phyloP scores from a whole-genome alignment of 2,888 invertebrate species.

The Caenorhabditis sp. region DNA sequence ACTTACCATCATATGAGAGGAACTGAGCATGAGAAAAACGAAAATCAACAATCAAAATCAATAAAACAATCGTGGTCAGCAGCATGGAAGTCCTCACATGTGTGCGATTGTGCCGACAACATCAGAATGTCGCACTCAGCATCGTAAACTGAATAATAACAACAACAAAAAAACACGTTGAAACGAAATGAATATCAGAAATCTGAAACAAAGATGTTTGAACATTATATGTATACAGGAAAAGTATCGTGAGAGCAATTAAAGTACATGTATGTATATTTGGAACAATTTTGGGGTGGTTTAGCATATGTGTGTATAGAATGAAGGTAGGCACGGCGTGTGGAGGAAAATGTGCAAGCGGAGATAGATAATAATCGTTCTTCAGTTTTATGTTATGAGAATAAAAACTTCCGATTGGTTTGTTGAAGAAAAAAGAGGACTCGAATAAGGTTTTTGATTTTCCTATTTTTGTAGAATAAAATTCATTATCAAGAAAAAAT shows the following conservation, averaged over 20 bases:
- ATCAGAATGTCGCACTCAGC: slow-evolving; percentile 46
- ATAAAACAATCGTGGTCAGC: slow-evolving; percentile 27
- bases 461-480: too few species aligned
- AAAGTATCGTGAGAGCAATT: slow-evolving; percentile 40
- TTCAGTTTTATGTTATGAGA: background rate
- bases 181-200: slow-evolving; percentile 14
- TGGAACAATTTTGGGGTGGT: slow-evolving; percentile 29
- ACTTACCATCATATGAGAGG: slow-evolving; percentile 46
- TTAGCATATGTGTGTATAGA: background rate
- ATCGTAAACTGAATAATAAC: background rate
- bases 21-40: slow-evolving; percentile 29
- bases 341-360: background rate
- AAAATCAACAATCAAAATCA: slow-evolving; percentile 33
- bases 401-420: background rate
- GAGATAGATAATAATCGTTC: background rate
- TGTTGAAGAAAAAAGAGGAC: background rate
- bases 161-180: slow-evolving; percentile 8
- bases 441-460: too few species aligned
- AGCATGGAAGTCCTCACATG: slow-evolving; percentile 47
- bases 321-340: background rate
- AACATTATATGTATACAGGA: slow-evolving; percentile 21
- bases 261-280: slow-evolving; percentile 32
- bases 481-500: too few species aligned
- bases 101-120: slow-evolving; percentile 40
- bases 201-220: background rate